A percentile compares a stretch with the other conserved stretches of the same genome.
Evolutionary conservation across 2,113 vertebrate genomes (phyloP).

Genomic region (Cryptotis parvus): DNA sequence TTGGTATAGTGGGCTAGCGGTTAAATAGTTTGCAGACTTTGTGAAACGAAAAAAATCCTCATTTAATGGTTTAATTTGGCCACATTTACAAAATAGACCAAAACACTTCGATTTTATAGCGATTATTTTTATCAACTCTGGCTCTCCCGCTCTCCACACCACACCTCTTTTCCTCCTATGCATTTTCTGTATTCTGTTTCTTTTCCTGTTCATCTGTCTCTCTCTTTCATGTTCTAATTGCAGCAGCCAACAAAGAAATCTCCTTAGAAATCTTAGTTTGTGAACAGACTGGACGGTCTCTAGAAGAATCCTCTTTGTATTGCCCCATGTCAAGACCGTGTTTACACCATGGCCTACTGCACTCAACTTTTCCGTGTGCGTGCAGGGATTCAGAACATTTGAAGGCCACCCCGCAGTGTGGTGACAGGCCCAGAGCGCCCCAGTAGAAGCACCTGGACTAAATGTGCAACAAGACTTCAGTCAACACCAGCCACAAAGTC

Average conservation of each 20-base stretch:
- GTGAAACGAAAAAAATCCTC: slow-evolving; percentile 84
- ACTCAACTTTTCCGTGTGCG: slow-evolving; percentile 46
- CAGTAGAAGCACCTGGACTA: not conserved
- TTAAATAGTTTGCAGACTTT: slow-evolving; percentile 85
- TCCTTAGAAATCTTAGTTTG: slow-evolving; percentile 11
- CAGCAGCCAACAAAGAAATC: slow-evolving; percentile 25
- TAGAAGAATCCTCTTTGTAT: slow-evolving; percentile 46
- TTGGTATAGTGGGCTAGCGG: slow-evolving; percentile 78
- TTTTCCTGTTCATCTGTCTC: not conserved
- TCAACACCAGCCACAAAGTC: slow-evolving; percentile 40
- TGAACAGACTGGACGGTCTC: not conserved
- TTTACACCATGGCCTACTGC: slow-evolving; percentile 21
- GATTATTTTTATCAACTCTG: slow-evolving; percentile 71
- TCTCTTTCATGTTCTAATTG: slow-evolving; percentile 25
- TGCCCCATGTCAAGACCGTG: slow-evolving; percentile 37
- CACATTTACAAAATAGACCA: slow-evolving; percentile 81
- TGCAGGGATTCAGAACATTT: slow-evolving; percentile 29
- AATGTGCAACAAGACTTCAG: slow-evolving; percentile 15
- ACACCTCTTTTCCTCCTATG: not conserved
- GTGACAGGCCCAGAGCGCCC: not conserved
- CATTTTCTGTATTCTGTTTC: not conserved
- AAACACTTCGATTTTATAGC: slow-evolving; percentile 81
- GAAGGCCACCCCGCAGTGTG: not conserved
- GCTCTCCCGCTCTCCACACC: not conserved
- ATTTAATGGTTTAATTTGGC: slow-evolving; percentile 86